A percentile compares a stretch with the other conserved stretches of the same genome.
phyloP scores from a whole-genome alignment of 2,113 vertebrate species.

The Todiramphus saurophagus region DNA sequence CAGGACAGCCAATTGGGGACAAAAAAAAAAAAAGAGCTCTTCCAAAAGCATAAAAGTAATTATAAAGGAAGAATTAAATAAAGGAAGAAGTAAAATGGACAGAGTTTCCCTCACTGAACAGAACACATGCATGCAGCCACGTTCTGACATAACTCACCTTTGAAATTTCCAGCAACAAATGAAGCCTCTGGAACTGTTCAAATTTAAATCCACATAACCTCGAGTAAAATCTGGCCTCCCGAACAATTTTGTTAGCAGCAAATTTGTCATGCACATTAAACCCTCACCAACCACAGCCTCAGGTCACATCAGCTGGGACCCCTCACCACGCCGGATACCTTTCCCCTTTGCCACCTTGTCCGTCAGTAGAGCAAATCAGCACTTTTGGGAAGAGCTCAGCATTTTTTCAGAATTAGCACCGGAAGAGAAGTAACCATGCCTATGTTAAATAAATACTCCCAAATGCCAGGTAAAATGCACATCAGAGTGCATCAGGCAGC shows the following conservation, averaged over 20 bases:
- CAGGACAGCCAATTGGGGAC: not conserved
- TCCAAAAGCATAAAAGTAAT: not conserved
- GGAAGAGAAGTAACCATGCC: not conserved
- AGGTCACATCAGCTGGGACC: not conserved
- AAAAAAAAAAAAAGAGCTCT: not conserved
- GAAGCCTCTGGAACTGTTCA: not conserved
- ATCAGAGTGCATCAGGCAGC: conserved; percentile 50
- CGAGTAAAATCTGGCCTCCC: not conserved
- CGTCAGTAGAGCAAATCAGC: not conserved
- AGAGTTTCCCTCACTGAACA: not conserved
- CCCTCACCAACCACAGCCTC: not conserved
- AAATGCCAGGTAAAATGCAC: conserved; percentile 72
- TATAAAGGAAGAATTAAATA: not conserved
- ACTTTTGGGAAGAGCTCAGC: conserved; percentile 18
- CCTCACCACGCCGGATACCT: not conserved
- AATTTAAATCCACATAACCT: not conserved
- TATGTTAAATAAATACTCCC: conserved; percentile 50
- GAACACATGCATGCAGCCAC: not conserved
- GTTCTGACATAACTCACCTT: not conserved
- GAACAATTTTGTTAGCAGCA: conserved; percentile 34
- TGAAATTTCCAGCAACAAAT: not conserved
- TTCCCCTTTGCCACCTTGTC: not conserved
- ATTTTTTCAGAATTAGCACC: conserved; percentile 7
- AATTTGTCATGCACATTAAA: conserved; percentile 27
- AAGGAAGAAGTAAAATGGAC: not conserved